These are phyloP conservation scores for Sylvia borin DNA, from an alignment of 2,797 vertebrate species.

Conservation along the genomic window DNA sequence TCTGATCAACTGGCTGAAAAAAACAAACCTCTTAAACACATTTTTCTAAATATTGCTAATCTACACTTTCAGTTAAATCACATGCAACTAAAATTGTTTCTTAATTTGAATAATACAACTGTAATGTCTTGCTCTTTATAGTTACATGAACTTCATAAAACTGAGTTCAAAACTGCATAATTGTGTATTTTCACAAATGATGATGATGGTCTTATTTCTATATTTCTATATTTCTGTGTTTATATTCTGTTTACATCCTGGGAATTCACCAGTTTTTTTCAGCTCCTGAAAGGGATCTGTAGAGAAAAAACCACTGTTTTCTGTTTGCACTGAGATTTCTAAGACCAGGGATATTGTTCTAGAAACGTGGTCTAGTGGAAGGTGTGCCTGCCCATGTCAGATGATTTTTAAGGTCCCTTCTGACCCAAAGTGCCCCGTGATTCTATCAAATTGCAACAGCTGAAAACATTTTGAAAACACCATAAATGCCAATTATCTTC, in stretches of 20 bases:
- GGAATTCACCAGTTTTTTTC: neutral
- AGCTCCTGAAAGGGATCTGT: neutral
- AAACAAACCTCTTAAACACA: neutral
- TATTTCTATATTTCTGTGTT: neutral
- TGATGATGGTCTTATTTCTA: neutral
- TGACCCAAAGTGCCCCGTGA: neutral
- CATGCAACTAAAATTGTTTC: neutral
- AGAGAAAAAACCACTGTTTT: neutral
- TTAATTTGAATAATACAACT: neutral
- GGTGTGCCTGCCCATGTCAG: neutral
- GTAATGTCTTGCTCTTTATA: neutral
- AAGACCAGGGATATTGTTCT: neutral
- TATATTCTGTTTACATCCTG: too few species aligned
- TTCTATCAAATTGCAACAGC: neutral
- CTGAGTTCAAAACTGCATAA: neutral
- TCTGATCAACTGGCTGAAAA: neutral
- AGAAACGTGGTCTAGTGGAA: neutral
- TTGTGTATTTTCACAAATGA: neutral
- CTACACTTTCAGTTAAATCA: neutral
- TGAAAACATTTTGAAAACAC: neutral
- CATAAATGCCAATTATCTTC: neutral
- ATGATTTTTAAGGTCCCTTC: neutral
- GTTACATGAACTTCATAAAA: neutral
- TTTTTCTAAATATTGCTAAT: neutral
- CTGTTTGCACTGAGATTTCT: neutral